These are phyloP conservation scores for Calonectris borealis DNA, from an alignment of 2,113 vertebrate genomes.

Conservation along the genomic window DNA sequence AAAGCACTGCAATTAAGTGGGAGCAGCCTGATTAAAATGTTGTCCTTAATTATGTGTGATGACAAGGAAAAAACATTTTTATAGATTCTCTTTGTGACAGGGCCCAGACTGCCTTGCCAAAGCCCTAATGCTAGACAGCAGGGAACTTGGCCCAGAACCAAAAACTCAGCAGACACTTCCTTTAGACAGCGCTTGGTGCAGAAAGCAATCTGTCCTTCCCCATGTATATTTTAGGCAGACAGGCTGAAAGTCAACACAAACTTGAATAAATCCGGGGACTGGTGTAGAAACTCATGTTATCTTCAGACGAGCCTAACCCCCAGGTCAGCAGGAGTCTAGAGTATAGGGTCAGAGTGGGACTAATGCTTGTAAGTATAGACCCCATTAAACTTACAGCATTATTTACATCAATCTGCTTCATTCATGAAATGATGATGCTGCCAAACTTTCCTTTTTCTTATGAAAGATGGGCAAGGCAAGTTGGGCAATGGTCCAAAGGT, in stretches of 20 bases:
- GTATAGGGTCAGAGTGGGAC: conserved; percentile 26
- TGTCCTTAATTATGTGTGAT: conserved; percentile 66
- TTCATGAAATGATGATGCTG: conserved; percentile 49
- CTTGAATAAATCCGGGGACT: conserved; percentile 14
- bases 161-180: conserved; percentile 60
- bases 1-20: conserved; percentile 57
- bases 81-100: conserved; percentile 59
- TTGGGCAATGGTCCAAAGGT: conserved; percentile 22
- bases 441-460: neutral
- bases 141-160: conserved; percentile 54
- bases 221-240: conserved; percentile 56
- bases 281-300: conserved; percentile 39
- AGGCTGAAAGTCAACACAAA: conserved; percentile 46
- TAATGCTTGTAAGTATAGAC: conserved; percentile 33
- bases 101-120: conserved; percentile 53
- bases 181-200: conserved; percentile 39
- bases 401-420: conserved; percentile 53
- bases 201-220: conserved; percentile 44
- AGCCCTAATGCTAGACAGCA: conserved; percentile 59
- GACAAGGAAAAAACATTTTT: conserved; percentile 47
- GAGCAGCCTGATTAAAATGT: conserved; percentile 64
- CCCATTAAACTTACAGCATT: neutral
- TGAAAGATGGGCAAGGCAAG: conserved; percentile 34
- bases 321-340: conserved; percentile 57
- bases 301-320: conserved; percentile 43